Base-by-base conservation (phyloP, 2,797 vertebrate species). In the Sebastolobus altivelis region DNA sequence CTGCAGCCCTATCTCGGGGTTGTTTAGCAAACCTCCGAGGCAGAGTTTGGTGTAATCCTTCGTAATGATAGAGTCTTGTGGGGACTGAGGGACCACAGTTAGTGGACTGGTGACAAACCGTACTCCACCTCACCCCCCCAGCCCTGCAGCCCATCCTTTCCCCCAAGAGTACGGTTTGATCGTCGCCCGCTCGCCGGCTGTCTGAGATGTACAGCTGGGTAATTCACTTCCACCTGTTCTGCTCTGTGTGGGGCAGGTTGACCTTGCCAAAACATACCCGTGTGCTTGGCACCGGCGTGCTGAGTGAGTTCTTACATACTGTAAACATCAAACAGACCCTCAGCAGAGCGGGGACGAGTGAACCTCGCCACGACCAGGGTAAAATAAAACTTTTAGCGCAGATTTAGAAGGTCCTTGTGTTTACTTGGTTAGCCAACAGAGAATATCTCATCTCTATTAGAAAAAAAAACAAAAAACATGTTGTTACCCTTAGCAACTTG, bases 151-250 rank as follows among this genome's bases (percentile, higher is more conserved):
- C 33, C 6, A 8, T 79, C 60, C n/a, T 33, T 55, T 66, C 29
- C 59, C 65, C 49, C 38, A 13, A 58, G 69, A 85, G 40, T 5
- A 58, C 0, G 9, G 72, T 38, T 40, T 76, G 65, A 74, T 68
- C 33, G 74, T 79, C 4, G 37, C 62, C 70, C 54, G 82, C 86
- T 77, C 10, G 54, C 66, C 22, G 66, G 63, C 80, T 61, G 65
- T 71, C 81, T 83, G 90, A 80, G 80, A 87, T 67, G 82, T 79
- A 82, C 90, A 89, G 81, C 88, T 90, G 87, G 89, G 90, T 87
- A 91, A 77, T 92, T 90, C 74, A 86, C 77, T 54, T 80, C 82
- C 92, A 94, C 88, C 89, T 94, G 92, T 89, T 87, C 78, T 62
- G 62, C 76, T 75, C 71, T 59, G 56, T 56, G 75, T 76, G 87